Conservation (phyloP, 2,113 vertebrate genomes). For the Strix uralensis region DNA sequence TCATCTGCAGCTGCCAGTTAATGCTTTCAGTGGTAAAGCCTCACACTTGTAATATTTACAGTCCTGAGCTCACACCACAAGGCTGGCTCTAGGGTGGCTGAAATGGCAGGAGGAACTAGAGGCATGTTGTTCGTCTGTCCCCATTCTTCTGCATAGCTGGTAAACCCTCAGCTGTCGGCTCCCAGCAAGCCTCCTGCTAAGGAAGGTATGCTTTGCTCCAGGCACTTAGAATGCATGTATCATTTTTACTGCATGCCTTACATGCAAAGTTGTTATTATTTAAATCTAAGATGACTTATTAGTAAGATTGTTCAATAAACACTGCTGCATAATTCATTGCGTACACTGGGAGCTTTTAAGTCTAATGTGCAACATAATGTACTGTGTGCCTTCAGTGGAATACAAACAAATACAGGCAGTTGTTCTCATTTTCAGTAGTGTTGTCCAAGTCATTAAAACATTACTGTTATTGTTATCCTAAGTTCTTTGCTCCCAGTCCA, state of each 20-base stretch:
- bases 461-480: not conserved
- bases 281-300: conserved; percentile 31
- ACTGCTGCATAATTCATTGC: not conserved
- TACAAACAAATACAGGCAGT: not conserved
- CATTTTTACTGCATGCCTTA: not conserved
- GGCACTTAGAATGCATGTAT: not conserved
- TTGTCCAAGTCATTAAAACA: not conserved
- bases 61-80: not conserved
- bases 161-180: not conserved
- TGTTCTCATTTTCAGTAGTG: not conserved
- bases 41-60: not conserved
- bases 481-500: not conserved
- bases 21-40: not conserved
- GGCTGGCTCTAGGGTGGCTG: not conserved
- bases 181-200: not conserved
- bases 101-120: not conserved
- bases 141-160: not conserved
- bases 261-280: conserved; percentile 24
- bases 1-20: not conserved
- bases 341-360: not conserved
- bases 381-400: not conserved
- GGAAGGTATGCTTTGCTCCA: not conserved
- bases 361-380: not conserved
- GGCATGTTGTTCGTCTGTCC: not conserved
- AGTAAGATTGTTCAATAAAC: conserved; percentile 23